Evolutionary conservation across 1,140 invertebrate species (phyloP).

Genomic region (Aricia agestis): DNA sequence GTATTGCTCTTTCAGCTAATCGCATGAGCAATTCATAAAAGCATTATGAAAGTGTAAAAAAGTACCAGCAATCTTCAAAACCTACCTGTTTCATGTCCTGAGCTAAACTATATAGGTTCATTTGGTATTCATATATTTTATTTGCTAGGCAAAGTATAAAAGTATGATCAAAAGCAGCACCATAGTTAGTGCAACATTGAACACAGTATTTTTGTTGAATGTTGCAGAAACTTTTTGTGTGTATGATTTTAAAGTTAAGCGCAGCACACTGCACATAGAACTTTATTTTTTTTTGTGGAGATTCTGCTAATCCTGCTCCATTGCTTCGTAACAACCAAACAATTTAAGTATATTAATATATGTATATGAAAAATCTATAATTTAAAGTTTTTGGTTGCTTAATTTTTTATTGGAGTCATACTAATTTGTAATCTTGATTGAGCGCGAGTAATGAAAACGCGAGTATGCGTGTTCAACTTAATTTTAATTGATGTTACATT

Average conservation of each 20-base stretch:
- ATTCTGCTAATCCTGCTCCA: background rate
- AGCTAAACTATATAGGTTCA: background rate
- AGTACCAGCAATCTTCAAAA: background rate
- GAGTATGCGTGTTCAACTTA: too few species aligned
- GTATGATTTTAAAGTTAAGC: background rate
- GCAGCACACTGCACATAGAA: too few species aligned
- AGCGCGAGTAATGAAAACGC: too few species aligned
- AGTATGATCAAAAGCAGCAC: background rate
- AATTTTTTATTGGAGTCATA: too few species aligned
- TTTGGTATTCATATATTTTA: background rate
- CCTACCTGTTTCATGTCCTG: background rate
- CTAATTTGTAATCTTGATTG: too few species aligned
- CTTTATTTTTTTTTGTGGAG: background rate
- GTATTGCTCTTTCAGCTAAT: background rate
- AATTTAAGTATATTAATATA: too few species aligned
- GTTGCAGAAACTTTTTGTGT: background rate
- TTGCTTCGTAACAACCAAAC: too few species aligned
- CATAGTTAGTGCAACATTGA: background rate
- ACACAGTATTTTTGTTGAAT: background rate
- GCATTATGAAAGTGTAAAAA: constrained; percentile 2
- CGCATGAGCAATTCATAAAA: background rate
- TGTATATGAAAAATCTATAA: too few species aligned
- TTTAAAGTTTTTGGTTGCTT: too few species aligned
- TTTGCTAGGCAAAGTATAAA: background rate
- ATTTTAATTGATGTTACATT: too few species aligned